Evolutionary conservation across 2,888 invertebrate species (phyloP).

Genomic region (Sphaeridia pumilis): DNA sequence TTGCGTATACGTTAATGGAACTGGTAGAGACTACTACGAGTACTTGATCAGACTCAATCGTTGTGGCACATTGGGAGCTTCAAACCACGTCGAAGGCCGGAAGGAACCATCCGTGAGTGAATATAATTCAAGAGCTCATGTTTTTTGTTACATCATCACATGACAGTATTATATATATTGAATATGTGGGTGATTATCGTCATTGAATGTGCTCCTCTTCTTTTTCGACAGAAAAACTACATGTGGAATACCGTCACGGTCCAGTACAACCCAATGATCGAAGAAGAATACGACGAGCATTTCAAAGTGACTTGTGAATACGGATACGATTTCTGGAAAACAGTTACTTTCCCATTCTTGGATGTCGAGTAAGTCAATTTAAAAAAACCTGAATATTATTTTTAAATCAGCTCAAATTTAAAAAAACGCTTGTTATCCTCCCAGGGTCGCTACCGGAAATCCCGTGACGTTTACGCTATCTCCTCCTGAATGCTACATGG

Average conservation of each 20-base stretch:
- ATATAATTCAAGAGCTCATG: too few relatives aligned
- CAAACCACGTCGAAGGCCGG: constrained; percentile 68
- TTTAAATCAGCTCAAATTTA: background rate
- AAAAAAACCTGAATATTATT: background rate
- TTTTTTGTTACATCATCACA: background rate
- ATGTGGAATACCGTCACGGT: constrained; percentile 96
- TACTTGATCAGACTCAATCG: constrained; percentile 85
- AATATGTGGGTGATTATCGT: too few relatives aligned
- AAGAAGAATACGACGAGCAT: constrained; percentile 88
- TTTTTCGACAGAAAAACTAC: constrained; percentile 66
- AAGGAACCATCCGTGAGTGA: constrained; percentile 73
- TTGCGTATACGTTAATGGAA: constrained; percentile 89
- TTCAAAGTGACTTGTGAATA: constrained; percentile 94
- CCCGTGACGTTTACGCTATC: constrained; percentile 85
- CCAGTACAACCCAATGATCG: constrained; percentile 83
- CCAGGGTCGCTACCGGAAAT: constrained; percentile 83
- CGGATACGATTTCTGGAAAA: constrained; percentile 94
- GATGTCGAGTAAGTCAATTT: constrained; percentile 73
- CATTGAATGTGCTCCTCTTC: too few relatives aligned
- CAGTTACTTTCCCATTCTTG: constrained; percentile 84
- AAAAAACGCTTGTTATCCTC: constrained; percentile 30
- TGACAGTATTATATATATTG: too few relatives aligned
- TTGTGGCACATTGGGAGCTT: constrained; percentile 80
- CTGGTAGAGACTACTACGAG: constrained; percentile 81
- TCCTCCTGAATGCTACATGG: constrained; percentile 92